Evolutionary conservation across 2,797 vertebrate species (phyloP).

Genomic region (Mormyrops boulengeri): DNA sequence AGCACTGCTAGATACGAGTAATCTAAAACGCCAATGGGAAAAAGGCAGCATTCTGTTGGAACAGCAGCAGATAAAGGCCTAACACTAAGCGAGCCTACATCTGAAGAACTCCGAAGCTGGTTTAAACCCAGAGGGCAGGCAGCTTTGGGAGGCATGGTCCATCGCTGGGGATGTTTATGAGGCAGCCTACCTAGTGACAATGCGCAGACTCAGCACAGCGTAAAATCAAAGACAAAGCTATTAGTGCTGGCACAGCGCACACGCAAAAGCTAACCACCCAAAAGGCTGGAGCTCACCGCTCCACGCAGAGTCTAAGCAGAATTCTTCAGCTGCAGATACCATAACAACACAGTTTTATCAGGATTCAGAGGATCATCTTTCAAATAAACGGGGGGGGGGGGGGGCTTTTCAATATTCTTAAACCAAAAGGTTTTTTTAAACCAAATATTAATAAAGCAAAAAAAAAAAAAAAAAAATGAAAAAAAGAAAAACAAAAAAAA

Average conservation of each 20-base stretch:
- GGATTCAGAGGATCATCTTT: background rate
- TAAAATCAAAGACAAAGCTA: background rate
- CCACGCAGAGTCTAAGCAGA: background rate
- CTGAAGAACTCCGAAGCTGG: background rate
- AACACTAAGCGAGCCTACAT: background rate
- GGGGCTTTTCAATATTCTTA: too few relatives aligned
- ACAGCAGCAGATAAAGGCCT: background rate
- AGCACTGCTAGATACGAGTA: slow-evolving; percentile 2
- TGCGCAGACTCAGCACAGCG: background rate
- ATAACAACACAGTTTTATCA: background rate
- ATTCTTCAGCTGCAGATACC: background rate
- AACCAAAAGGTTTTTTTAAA: too few relatives aligned
- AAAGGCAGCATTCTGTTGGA: background rate
- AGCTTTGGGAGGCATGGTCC: background rate
- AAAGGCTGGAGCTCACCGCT: background rate
- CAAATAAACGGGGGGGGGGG: background rate
- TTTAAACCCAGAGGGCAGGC: background rate
- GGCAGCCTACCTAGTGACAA: background rate
- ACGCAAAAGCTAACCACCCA: background rate
- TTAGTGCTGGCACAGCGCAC: background rate
- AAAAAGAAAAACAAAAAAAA: too few relatives aligned
- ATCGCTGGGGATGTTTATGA: slow-evolving; percentile 2
- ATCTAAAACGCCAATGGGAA: slow-evolving; percentile 3
- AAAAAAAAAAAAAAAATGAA: too few relatives aligned
- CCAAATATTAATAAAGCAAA: too few relatives aligned